Base-by-base conservation (phyloP, 2,888 invertebrate genomes). In the Sympetrum striolatum region DNA sequence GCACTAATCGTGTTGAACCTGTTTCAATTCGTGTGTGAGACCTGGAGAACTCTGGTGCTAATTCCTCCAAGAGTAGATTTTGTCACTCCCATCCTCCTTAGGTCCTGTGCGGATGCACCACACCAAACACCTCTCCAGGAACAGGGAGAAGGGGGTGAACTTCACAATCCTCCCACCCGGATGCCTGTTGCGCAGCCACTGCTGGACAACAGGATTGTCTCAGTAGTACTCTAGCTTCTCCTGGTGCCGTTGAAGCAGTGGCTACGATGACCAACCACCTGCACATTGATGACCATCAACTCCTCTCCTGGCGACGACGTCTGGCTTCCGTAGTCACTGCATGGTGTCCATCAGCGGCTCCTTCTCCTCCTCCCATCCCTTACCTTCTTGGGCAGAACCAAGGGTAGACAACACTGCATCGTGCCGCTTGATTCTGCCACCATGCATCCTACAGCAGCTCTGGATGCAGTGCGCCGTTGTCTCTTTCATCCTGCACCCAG, bases 401-500 rank as follows among this genome's bases (percentile, higher is more conserved):
- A 93, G 39, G 0, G 91, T 90, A 91, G 53, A 91, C 91, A 2
- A 93, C 91, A n/a, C n/a, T 0, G 92, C 93, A 39, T 93, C 91
- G 79, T 94, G 93, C 14, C 93, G 92, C 79, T 92, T 44, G n/a
- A 93, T 92, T 3, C 93, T 91, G 8, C 92, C 93, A 91, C 93
- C 93, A 91, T 93, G 93, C 2, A 93, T 93, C 64, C 93, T 82
- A 80, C 91, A 91, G 91, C 93, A 93, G 39, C 90, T 90, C 90
- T 94, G 93, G 64, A 93, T 92, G 25, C 92, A 90, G 90, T 93
- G 93, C 14, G 92, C 93, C 58, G 92, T 92, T 0, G 93, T 93
- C 91, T 93, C 93, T 60, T 91, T 91, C 0, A 91, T 91, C 86
- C 90, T 90, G 91, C 93, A 93, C 2, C 93, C 93, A 4, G 93